phyloP scores from a whole-genome alignment of 2,797 vertebrate species.

The Antrozous pallidus region DNA sequence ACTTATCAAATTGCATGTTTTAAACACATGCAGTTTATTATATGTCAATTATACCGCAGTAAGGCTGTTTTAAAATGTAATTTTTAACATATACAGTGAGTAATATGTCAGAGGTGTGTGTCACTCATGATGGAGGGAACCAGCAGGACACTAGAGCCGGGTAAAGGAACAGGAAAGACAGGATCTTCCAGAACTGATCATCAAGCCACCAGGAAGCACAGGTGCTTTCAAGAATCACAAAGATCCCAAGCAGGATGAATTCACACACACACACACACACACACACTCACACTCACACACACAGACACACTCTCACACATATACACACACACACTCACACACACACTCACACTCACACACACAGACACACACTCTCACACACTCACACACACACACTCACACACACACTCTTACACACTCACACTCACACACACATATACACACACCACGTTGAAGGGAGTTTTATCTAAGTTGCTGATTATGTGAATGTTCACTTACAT shows the following conservation, averaged over 20 bases:
- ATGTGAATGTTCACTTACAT: not conserved
- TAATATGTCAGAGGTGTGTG: not conserved
- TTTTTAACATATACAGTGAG: not conserved
- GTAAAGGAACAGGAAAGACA: not conserved
- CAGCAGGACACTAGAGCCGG: not conserved
- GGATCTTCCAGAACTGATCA: not conserved
- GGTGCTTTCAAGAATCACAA: not conserved
- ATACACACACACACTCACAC: not conserved
- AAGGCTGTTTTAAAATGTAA: not conserved
- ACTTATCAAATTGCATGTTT: not conserved
- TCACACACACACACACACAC: not conserved
- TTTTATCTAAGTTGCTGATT: not conserved
- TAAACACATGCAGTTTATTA: not conserved
- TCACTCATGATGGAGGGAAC: not conserved
- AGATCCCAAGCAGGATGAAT: not conserved
- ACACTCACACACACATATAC: too few relatives aligned
- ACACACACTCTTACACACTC: not conserved
- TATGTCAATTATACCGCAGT: not conserved
- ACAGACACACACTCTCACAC: not conserved
- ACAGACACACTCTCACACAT: not conserved
- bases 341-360: not conserved
- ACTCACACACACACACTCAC: not conserved
- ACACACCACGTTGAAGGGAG: not conserved
- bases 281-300: not conserved
- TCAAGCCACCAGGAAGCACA: not conserved